A percentile compares a stretch with the other conserved stretches of the same genome.
Conservation (phyloP, 1,140 invertebrate genomes). For the Callitettix versicolor region DNA sequence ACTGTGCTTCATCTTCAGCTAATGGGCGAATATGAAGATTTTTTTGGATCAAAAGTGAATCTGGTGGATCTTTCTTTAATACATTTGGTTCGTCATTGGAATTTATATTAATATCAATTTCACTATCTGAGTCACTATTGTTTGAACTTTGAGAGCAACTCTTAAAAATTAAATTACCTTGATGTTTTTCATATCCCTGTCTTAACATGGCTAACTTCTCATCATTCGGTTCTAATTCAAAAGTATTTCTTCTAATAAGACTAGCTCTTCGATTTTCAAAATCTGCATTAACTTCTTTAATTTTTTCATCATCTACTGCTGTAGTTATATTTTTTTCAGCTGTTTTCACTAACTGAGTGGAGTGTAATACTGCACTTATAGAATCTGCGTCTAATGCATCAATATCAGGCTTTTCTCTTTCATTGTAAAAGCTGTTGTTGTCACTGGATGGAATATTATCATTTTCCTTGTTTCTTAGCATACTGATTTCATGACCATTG, state of each 20-base stretch:
- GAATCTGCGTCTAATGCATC: no score
- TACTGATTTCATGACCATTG: no score
- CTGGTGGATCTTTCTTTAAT: not conserved
- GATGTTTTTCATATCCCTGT: constrained; percentile 45
- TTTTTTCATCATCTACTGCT: not conserved
- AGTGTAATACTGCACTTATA: no score
- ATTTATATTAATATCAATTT: not conserved
- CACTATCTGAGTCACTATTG: not conserved
- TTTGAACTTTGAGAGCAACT: constrained; percentile 7
- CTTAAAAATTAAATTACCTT: constrained; percentile 42
- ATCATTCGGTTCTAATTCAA: constrained; percentile 38
- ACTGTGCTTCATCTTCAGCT: constrained; percentile 29
- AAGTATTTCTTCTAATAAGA: constrained; percentile 40
- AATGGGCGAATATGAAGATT: not conserved
- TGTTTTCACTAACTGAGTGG: no score
- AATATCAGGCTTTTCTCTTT: no score
- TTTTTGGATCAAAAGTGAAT: constrained; percentile 23
- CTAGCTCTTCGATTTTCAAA: constrained; percentile 25
- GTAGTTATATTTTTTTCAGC: no score
- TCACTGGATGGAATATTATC: no score
- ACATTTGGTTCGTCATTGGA: not conserved
- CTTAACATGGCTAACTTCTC: constrained; percentile 36
- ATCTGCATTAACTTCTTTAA: constrained; percentile 15
- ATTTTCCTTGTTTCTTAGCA: no score
- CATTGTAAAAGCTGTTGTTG: no score